Evolutionary conservation across 2,888 invertebrate species (phyloP).

Genomic region (Elmis aenea): DNA sequence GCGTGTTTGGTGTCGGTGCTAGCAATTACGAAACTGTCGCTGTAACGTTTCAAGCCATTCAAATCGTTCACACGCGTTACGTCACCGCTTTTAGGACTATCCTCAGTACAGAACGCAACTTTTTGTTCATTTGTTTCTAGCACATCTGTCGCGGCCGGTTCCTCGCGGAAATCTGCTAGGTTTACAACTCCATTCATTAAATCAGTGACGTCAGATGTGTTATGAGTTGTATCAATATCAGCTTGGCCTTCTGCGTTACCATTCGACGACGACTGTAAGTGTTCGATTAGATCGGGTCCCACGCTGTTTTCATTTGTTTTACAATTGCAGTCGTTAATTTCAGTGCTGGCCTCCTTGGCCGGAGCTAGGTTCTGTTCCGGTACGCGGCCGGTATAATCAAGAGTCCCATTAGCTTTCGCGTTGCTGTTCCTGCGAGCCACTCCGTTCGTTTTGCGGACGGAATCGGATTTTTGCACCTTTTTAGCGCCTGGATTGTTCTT

Average conservation of each 20-base stretch:
- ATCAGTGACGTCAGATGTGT: slow-evolving; percentile 13
- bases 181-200: slow-evolving; percentile 9
- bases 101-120: slow-evolving; percentile 18
- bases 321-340: too few species aligned
- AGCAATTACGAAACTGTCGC: slow-evolving; percentile 43
- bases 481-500: slow-evolving; percentile 4
- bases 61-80: too few species aligned
- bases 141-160: slow-evolving; percentile 12
- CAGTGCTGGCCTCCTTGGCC: too few species aligned
- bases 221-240: slow-evolving; percentile 8
- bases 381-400: too few species aligned
- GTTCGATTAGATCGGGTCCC: slow-evolving; percentile 18
- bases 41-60: slow-evolving; percentile 40
- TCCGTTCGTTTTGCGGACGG: slow-evolving; percentile 5
- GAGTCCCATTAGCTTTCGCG: slow-evolving; percentile 6
- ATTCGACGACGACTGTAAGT: slow-evolving; percentile 7
- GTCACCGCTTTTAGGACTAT: too few species aligned
- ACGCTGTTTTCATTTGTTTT: slow-evolving; percentile 7
- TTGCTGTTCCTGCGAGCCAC: slow-evolving; percentile 12
- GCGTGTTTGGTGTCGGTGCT: slow-evolving; percentile 22
- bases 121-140: background rate
- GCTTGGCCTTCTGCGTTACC: slow-evolving; percentile 8
- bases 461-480: slow-evolving; percentile 10
- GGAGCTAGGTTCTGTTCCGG: background rate
- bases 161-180: slow-evolving; percentile 11